These are phyloP conservation scores for Apolygus lucorum DNA, from an alignment of 1,140 invertebrate genomes.

Conservation along the genomic window DNA sequence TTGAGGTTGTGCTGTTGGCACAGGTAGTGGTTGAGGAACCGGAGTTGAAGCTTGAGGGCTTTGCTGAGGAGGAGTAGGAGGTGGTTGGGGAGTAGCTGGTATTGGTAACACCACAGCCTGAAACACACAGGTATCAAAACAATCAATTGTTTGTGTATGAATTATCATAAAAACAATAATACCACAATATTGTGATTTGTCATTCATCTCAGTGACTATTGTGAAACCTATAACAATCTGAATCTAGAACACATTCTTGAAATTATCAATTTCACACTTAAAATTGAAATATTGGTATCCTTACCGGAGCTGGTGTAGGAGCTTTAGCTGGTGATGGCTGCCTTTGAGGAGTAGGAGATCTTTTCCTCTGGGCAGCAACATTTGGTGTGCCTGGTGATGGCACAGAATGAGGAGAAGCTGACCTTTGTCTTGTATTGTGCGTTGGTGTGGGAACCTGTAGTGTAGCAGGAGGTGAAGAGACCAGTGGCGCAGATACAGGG, in stretches of 20 bases:
- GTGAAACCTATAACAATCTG: background rate
- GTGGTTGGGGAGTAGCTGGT: too few relatives aligned
- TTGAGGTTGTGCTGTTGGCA: slow-evolving; percentile 24
- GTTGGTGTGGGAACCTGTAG: too few relatives aligned
- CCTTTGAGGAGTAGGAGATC: background rate
- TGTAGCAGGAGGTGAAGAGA: too few relatives aligned
- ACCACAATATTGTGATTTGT: background rate
- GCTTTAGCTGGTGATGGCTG: background rate
- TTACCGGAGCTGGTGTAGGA: background rate
- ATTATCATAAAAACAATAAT: background rate
- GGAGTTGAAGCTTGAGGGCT: slow-evolving; percentile 1
- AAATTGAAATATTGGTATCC: background rate
- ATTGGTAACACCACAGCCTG: too few relatives aligned
- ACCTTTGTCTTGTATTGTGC: background rate
- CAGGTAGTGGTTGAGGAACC: slow-evolving; percentile 1
- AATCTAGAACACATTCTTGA: too few relatives aligned
- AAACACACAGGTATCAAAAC: too few relatives aligned
- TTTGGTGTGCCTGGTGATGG: background rate
- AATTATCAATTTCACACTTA: background rate
- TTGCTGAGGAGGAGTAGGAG: background rate
- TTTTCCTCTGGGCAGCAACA: background rate
- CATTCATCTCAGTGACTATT: background rate
- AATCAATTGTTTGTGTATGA: too few relatives aligned
- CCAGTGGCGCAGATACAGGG: too few relatives aligned
- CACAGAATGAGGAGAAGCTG: background rate